Evolutionary conservation across 30 jellyfish, hydroid and myxozoan species (phyloP), one percentile per base, ranked within the genome.

Genomic region (Pelagia noctiluca): DNA sequence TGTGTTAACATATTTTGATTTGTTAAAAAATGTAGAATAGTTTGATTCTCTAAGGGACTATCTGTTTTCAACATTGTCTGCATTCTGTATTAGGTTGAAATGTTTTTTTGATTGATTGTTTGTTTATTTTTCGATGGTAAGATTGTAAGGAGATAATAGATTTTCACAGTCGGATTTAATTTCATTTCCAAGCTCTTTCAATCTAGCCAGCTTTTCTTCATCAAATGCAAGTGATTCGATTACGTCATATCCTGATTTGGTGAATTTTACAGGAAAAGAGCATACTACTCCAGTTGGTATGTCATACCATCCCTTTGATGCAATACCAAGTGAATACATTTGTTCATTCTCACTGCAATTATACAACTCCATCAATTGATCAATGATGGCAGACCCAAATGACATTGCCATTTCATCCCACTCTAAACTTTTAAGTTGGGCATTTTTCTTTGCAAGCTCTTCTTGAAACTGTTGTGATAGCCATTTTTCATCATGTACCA

Each of bases 261-360:
- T 61, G 48, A 78, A 68, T n/a, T 36, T 42, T 10, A 77, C 96
- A 25, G 98, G 98, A 69, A 93, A 77, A 0, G 98, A 93, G 62
- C 74, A 93, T 16, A 76, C 93, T 35, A 93, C 86, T 12, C 96
- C 96, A 11, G 89, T 92, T 23, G 97, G 98, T 32, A 87, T 65
- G 26, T 82, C 98, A 82, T 73, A 93, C 96, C 93, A 86, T 2
- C 98, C 98, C 78, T 93, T 75, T 28, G 98, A 93, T 19, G 85
- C 80, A 63, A 87, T 29, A 16, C 96, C 97, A 33, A 93, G 48
- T 0, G 98, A 93, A 77, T 47, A 66, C 19, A 87, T 65, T 24
- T 61, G 76, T 23, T 83, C 86, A 16, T 73, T 46, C 24, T 60
- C 35, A 19, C 76, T 86, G 68, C 97, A 91, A 84, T 84, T 73